Percentiles rank a stretch among this genome's conserved stretches.
Evolutionary conservation across 2,113 vertebrate species (phyloP).

Genomic region (Empidonax traillii): DNA sequence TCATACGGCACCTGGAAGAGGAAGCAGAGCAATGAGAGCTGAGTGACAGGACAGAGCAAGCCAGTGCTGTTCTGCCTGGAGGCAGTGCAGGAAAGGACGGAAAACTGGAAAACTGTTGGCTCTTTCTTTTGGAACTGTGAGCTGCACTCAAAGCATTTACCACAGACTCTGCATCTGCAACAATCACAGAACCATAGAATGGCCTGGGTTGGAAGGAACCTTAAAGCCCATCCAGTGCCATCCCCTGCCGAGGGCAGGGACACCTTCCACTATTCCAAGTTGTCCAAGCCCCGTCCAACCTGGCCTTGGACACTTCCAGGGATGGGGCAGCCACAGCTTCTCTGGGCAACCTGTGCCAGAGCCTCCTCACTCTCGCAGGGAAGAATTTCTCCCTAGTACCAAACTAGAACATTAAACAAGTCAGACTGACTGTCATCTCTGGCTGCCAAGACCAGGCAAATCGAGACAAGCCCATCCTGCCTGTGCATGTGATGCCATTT

Average conservation of each 20-base stretch:
- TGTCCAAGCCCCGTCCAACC: background rate
- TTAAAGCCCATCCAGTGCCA: background rate
- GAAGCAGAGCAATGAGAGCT: background rate
- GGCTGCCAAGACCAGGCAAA: background rate
- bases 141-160: background rate
- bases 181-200: background rate
- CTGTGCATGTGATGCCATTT: background rate
- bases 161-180: background rate
- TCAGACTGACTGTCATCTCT: background rate
- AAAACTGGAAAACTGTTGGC: background rate
- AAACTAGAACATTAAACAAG: background rate
- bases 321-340: background rate
- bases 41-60: background rate
- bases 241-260: background rate
- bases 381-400: background rate
- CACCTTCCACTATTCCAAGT: background rate
- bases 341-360: background rate
- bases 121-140: background rate
- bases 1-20: conserved; percentile 49
- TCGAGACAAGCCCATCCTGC: background rate
- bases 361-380: background rate
- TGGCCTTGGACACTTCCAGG: background rate
- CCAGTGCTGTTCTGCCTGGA: background rate
- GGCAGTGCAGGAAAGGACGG: fast-evolving
- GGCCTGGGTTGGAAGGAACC: background rate